A percentile compares a stretch with the other conserved stretches of the same genome.
These are phyloP conservation scores for Diuraphis noxia DNA, from an alignment of 1,140 invertebrate genomes.

Conservation along the genomic window DNA sequence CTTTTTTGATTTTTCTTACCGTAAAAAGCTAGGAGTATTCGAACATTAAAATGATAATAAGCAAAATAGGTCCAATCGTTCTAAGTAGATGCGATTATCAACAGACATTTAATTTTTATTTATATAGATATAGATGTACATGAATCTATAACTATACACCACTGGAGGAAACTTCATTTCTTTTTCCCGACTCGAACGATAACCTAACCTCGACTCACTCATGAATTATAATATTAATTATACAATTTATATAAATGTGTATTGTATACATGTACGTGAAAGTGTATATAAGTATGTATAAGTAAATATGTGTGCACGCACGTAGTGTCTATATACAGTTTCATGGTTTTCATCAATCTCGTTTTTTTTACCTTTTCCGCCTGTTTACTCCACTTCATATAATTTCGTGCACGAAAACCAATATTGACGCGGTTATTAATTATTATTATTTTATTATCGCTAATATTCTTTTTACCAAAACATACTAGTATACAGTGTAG, in stretches of 20 bases:
- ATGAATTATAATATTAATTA: neutral
- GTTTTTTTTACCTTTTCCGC: constrained; percentile 9
- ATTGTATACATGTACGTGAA: no score
- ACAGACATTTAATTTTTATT: no score
- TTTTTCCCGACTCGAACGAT: neutral
- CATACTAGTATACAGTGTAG: neutral
- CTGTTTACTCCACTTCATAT: neutral
- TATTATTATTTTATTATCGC: neutral
- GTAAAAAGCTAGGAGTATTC: no score
- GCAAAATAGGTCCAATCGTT: no score
- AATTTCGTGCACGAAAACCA: constrained; percentile 29
- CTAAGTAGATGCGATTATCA: no score
- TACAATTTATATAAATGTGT: no score
- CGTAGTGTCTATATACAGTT: neutral
- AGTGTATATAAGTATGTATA: no score
- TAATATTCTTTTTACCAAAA: neutral
- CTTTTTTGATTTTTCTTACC: no score
- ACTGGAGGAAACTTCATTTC: neutral
- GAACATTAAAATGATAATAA: no score
- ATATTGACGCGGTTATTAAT: constrained; percentile 30
- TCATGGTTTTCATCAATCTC: neutral
- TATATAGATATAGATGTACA: no score
- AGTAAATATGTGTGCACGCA: neutral
- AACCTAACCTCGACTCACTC: neutral
- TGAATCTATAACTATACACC: neutral